Base-by-base conservation (phyloP, 2,888 invertebrate species). In the Meteorus colon region DNA sequence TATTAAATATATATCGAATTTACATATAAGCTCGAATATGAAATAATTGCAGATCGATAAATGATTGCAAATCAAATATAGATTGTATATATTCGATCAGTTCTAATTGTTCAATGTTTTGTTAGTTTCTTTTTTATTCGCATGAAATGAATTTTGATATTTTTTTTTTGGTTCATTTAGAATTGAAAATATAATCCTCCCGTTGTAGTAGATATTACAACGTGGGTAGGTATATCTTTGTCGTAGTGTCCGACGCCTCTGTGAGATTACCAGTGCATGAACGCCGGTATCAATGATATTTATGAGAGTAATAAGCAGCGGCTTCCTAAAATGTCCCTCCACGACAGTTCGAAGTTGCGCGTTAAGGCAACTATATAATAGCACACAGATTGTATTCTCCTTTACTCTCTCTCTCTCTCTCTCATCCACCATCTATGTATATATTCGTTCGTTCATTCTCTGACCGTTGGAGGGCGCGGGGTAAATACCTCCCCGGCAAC, bases 401-500 rank as follows among this genome's bases (percentile, higher is more conserved):
- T 34, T 48, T 34, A 29, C 29, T 37, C n/a, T 55, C 31, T 60
- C 19, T 59, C 31, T 10, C 45, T 19, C 45, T 68, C 34, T 34
- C 34, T 8, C 34, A 1, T 34, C 34, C 34, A 34, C 34, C 34
- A 8, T 34, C 34, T 34, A 8, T 8, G 1, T 6, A 48, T 6
- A 48, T 45, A 41, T 3, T 65, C n/a, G 37, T 65, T 41, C 24
- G 16, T 48, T 41, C 24, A 65, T 65, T 67, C 14, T 68, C 29
- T 68, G 41, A 19, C 62, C 62, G 27, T 62, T 62, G 62, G 62
- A 16, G 55, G 55, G n/a, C 55, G 73, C 62, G 75, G 80, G 79
- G 77, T 80, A 78, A 79, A 75, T 79, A 79, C 77, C 78, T 76
- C 73, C 77, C 81, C 84, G 84, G 84, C 84, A 86, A 85, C 86